phyloP scores from a whole-genome alignment of 2,888 invertebrate species.

The Netelia virgata region DNA sequence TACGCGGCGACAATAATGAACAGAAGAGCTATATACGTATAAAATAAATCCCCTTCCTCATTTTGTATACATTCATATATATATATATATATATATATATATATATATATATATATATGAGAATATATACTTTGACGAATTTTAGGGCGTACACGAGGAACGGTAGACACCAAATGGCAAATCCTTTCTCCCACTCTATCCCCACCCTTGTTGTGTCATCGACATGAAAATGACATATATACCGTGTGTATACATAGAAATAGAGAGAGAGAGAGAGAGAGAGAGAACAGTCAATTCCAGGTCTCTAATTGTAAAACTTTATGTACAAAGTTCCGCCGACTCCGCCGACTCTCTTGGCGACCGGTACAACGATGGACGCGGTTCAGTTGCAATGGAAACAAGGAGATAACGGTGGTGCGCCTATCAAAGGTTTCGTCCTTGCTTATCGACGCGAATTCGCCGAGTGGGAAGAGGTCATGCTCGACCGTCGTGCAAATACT shows the following conservation, averaged over 20 bases:
- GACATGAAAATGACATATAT: conserved; percentile 23
- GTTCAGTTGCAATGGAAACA: conserved; percentile 87
- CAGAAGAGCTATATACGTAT: conserved; percentile 44
- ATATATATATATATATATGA: conserved; percentile 8
- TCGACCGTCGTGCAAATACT: conserved; percentile 85
- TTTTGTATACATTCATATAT: conserved; percentile 12
- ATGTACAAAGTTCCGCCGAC: conserved; percentile 86
- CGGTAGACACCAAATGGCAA: background rate
- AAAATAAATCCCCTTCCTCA: background rate
- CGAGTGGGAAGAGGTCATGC: conserved; percentile 86
- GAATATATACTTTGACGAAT: conserved; percentile 37
- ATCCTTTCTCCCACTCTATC: conserved; percentile 9
- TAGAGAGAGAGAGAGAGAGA: background rate
- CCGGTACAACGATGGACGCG: conserved; percentile 86
- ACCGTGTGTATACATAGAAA: background rate
- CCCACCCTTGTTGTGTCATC: conserved; percentile 33
- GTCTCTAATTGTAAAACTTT: conserved; percentile 80
- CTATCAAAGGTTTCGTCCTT: conserved; percentile 86
- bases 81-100: conserved; percentile 18
- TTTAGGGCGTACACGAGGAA: background rate
- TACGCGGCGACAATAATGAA: conserved; percentile 61
- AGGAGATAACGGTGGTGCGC: conserved; percentile 86
- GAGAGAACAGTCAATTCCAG: conserved; percentile 42
- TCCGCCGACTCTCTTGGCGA: conserved; percentile 86
- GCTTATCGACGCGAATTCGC: conserved; percentile 86